Evolutionary conservation across 2,797 vertebrate species (phyloP), one percentile per base, ranked within the genome.

Genomic region (Cirrhinus mrigala): DNA sequence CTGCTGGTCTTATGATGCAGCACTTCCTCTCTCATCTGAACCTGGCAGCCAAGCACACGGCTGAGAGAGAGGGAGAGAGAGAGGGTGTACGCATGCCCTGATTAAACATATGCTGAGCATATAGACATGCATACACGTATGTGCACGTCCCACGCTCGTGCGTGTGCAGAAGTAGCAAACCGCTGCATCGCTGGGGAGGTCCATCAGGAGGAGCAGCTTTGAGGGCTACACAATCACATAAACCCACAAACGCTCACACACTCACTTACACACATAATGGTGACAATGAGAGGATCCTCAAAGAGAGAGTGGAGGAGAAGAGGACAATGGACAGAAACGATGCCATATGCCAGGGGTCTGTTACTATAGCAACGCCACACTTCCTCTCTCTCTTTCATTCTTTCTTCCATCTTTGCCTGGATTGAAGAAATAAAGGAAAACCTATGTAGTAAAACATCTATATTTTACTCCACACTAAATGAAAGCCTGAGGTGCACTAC

Each of bases 361-460:
- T 90, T 90, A 87, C 89, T 84, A 90, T 88, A 85, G 87, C 75
- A 90, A 90, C 86, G 33, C 69, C 84, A 87, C 86, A 86, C 87
- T 82, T 71, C 73, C 83, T 84, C 75, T 74, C 44, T 58, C 62
- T 77, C 6, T 79, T n/a, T 48, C 79, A 66, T 14, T 56, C 75
- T 46, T 29, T 27, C 75, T 37, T 46, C 40, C 52, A 44, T 78
- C 12, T 70, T 70, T 79, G 62, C 75, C 64, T 84, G 64, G 64
- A 70, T 58, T 40, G 74, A 58, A 58, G 29, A 29, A 84, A 84
- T 84, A 70, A 84, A 78, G 64, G 16, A 78, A 79, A 79, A 27
- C 48, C 22, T 24, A 79, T 78, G 52, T 54, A 66, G n/a, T 58
- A 70, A 33, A 78, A 40, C 0, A 54, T 83, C n/a, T 27, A 37